Conservation (phyloP, 2,797 vertebrate species). For the Lindbergichthys nudifrons region DNA sequence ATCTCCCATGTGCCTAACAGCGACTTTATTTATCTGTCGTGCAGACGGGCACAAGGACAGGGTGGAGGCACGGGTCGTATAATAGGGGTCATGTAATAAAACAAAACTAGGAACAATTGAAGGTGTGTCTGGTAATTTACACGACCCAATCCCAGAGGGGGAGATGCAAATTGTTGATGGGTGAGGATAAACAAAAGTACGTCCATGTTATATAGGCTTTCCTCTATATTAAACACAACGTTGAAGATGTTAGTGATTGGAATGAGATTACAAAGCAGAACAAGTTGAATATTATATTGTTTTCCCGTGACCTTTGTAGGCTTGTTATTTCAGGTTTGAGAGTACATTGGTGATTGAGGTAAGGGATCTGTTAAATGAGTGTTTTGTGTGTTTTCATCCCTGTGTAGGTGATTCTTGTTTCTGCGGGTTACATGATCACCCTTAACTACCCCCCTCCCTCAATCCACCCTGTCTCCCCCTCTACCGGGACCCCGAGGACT, state of each 20-base stretch:
- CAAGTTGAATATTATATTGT: background rate
- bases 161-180: conserved; percentile 38
- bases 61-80: conserved; percentile 83
- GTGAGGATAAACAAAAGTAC: conserved; percentile 4
- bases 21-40: conserved; percentile 94
- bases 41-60: conserved; percentile 82
- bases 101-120: conserved; percentile 91
- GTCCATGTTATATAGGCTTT: background rate
- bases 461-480: conserved; percentile 54
- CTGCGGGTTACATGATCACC: conserved; percentile 69
- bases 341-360: conserved; percentile 34
- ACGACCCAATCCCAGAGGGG: conserved; percentile 32
- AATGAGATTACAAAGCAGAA: conserved; percentile 23
- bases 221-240: background rate
- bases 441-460: conserved; percentile 66
- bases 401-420: conserved; percentile 53
- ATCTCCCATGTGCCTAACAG: conserved; percentile 94
- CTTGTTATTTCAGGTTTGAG: background rate
- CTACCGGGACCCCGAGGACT: conserved; percentile 63
- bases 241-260: background rate
- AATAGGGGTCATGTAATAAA: conserved; percentile 81
- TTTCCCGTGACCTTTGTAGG: background rate
- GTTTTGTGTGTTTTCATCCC: conserved; percentile 62
- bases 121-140: conserved; percentile 81
- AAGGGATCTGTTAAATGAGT: conserved; percentile 64